Evolutionary conservation across 2,888 invertebrate genomes (phyloP).

Genomic region (Strigamia maritima): DNA sequence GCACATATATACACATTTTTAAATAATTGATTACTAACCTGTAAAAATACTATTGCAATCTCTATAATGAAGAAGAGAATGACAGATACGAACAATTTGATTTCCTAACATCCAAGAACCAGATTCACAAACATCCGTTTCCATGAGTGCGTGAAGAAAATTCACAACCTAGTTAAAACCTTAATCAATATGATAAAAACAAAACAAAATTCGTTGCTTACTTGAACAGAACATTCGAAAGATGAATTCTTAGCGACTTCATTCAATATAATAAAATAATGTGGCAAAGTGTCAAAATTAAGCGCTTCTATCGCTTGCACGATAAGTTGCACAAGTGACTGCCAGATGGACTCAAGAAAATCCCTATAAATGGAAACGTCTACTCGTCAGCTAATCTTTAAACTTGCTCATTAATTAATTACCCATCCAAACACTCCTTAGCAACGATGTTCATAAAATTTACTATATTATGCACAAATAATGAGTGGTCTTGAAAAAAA

Average conservation of each 20-base stretch:
- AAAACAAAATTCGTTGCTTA: not conserved
- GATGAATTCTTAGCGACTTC: not conserved
- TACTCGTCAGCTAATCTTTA: not conserved
- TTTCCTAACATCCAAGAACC: not conserved
- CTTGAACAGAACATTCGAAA: not conserved
- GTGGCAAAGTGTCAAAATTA: not conserved
- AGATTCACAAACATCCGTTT: not conserved
- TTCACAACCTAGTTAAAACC: not conserved
- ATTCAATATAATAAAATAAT: not conserved
- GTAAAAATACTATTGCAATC: not conserved
- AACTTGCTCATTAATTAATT: not conserved
- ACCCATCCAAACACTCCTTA: not conserved
- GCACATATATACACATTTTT: not conserved
- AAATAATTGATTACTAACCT: not conserved
- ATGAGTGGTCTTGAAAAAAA: not conserved
- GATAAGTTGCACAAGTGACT: not conserved
- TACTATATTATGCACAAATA: not conserved
- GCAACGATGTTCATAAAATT: not conserved
- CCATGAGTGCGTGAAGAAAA: not conserved
- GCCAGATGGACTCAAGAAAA: not conserved
- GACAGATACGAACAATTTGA: not conserved
- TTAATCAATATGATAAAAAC: not conserved
- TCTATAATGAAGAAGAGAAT: not conserved
- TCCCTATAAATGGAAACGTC: not conserved
- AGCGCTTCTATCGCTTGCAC: not conserved